Evolutionary conservation across 2,888 invertebrate species (phyloP).

Genomic region (Caenorhabditis sp.): DNA sequence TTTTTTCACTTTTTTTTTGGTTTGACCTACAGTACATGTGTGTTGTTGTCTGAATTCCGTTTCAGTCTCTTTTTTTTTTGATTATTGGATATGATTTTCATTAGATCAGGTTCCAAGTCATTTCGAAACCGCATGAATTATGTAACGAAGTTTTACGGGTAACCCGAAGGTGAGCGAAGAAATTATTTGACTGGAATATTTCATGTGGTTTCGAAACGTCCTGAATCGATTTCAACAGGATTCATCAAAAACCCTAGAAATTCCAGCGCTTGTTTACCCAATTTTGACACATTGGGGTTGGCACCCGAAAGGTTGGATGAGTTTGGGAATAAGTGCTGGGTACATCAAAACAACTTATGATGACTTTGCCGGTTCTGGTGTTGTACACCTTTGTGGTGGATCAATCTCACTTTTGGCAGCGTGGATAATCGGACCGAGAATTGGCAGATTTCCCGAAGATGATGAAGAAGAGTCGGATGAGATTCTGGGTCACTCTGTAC

Average conservation of each 20-base stretch:
- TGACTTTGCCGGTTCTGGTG: constrained; percentile 75
- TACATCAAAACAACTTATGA: constrained; percentile 52
- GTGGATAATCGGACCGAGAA: constrained; percentile 74
- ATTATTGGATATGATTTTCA: no score
- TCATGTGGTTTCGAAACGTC: no score
- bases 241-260: not conserved
- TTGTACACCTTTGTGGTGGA: constrained; percentile 73
- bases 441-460: constrained; percentile 73
- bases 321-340: constrained; percentile 49
- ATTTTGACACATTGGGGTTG: constrained; percentile 68
- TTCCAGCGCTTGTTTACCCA: constrained; percentile 61
- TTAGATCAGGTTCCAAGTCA: no score
- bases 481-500: constrained; percentile 73
- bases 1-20: no score
- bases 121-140: no score
- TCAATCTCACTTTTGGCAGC: constrained; percentile 67
- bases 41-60: no score
- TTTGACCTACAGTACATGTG: no score
- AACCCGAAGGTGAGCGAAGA: no score
- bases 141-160: no score
- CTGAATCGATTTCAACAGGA: no score
- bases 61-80: no score
- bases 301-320: constrained; percentile 63
- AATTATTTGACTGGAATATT: no score
- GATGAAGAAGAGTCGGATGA: constrained; percentile 57